Conservation (phyloP, 2,888 invertebrate genomes). For the Sarcophaga subvicina region DNA sequence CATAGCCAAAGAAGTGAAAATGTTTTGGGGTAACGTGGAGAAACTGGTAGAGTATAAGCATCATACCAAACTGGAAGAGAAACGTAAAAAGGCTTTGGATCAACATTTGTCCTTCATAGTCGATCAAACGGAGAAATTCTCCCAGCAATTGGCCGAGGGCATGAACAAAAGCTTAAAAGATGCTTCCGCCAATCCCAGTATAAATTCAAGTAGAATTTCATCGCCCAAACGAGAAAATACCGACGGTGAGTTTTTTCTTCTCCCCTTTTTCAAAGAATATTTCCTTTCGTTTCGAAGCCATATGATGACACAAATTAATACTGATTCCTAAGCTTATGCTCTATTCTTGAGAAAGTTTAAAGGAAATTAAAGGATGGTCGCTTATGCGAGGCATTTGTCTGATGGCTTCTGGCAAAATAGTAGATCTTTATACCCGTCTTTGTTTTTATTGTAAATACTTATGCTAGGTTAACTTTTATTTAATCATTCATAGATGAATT, state of each 20-base stretch:
- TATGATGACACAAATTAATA: slow-evolving; percentile 76
- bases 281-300: slow-evolving; percentile 36
- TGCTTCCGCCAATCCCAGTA: slow-evolving; percentile 79
- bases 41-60: slow-evolving; percentile 98
- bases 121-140: slow-evolving; percentile 98
- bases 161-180: slow-evolving; percentile 85
- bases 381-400: slow-evolving; percentile 81
- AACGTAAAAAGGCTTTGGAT: slow-evolving; percentile 96
- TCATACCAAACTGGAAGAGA: slow-evolving; percentile 95
- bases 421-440: background rate
- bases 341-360: slow-evolving; percentile 78
- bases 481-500: slow-evolving; percentile 87
- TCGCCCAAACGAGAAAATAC: slow-evolving; percentile 81
- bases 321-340: slow-evolving; percentile 77
- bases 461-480: background rate
- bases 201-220: slow-evolving; percentile 82
- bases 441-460: background rate
- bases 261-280: background rate
- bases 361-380: slow-evolving; percentile 77
- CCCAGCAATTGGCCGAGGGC: slow-evolving; percentile 93
- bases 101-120: slow-evolving; percentile 98
- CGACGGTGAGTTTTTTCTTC: slow-evolving; percentile 81
- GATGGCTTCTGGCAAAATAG: slow-evolving; percentile 65
- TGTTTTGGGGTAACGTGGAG: slow-evolving; percentile 98
- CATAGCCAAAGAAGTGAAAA: slow-evolving; percentile 95